Evolutionary conservation across 2,113 vertebrate genomes (phyloP), one percentile per base, ranked within the genome.

Genomic region (Dissostichus mawsoni): DNA sequence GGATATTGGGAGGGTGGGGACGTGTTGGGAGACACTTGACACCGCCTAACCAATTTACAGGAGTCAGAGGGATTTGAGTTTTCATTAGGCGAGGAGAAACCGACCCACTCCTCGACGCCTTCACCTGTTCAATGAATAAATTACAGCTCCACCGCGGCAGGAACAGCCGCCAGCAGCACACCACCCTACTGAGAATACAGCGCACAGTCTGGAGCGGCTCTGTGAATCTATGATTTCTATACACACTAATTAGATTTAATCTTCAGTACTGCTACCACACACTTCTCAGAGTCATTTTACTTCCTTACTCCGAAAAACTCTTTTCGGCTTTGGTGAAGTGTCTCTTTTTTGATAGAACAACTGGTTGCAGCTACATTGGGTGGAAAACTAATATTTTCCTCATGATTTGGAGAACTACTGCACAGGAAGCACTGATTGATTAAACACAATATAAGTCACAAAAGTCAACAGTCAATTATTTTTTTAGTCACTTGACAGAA

Each of bases 61-160:
- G 73, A 89, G 82, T 90, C 84, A 63, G 70, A 83, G 83, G 86
- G 90, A 88, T 92, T 90, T 86, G 80, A 78, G 80, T 90, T 91
- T 91, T 93, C 88, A 91, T 91, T 90, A 92, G 72, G 47, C 6
- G 52, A 82, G 66, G 70, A 86, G 80, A 75, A 77, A 64, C 8
- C 74, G 62, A 56, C 71, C 71, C 80, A 44, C 80, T 72, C 72
- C 76, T 76, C 77, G 12, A 58, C 59, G 47, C 79, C 82, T 84
- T 84, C 90, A 92, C 87, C 82, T 87, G 88, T 92, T 93, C 86
- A 91, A 90, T 93, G 86, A 92, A 94, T 92, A 92, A 89, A 91
- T 93, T 85, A 90, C 73, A 41, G 71, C 80, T 18, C 56, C 41
- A 0, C n/a, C 45, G 36, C 10, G 25, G 69, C 78, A 57, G 82